phyloP scores from a whole-genome alignment of 2,888 invertebrate species.

The Coelinius sp. region DNA sequence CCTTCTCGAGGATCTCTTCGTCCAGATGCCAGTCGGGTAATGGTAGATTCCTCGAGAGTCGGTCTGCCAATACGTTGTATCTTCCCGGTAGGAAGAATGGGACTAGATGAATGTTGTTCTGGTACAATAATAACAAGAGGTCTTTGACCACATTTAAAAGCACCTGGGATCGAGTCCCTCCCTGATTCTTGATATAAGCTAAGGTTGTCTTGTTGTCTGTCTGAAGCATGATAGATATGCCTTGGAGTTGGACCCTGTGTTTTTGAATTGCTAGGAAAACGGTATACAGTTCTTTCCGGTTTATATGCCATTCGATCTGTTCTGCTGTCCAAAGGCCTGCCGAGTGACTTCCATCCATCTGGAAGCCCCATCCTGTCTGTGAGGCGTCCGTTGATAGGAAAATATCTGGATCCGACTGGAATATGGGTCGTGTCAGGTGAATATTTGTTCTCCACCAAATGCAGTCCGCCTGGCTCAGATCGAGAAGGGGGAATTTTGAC shows the following conservation, averaged over 20 bases:
- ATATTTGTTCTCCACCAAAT: conserved; percentile 4
- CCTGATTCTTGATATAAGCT: conserved; percentile 21
- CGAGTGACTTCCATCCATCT: background rate
- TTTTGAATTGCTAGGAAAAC: conserved; percentile 23
- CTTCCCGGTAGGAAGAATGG: conserved; percentile 22
- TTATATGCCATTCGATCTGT: conserved; percentile 26
- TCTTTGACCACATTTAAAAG: background rate
- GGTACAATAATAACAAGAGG: background rate
- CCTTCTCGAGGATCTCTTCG: background rate
- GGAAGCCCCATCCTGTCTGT: conserved; percentile 27
- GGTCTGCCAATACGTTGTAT: conserved; percentile 29
- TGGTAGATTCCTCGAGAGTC: conserved; percentile 7
- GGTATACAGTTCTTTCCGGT: conserved; percentile 26
- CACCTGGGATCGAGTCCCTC: conserved; percentile 9
- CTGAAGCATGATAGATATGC: conserved; percentile 28
- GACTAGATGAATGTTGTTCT: background rate
- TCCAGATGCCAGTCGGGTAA: conserved; percentile 29
- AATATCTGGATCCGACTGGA: background rate
- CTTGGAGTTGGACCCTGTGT: background rate
- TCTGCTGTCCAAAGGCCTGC: conserved; percentile 25
- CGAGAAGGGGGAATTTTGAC: background rate
- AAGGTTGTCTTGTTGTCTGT: conserved; percentile 26
- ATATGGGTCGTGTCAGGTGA: background rate
- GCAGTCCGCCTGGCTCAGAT: background rate
- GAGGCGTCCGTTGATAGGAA: conserved; percentile 36